Base-by-base conservation (phyloP, 2,797 vertebrate genomes). In the Clarias fuscus region DNA sequence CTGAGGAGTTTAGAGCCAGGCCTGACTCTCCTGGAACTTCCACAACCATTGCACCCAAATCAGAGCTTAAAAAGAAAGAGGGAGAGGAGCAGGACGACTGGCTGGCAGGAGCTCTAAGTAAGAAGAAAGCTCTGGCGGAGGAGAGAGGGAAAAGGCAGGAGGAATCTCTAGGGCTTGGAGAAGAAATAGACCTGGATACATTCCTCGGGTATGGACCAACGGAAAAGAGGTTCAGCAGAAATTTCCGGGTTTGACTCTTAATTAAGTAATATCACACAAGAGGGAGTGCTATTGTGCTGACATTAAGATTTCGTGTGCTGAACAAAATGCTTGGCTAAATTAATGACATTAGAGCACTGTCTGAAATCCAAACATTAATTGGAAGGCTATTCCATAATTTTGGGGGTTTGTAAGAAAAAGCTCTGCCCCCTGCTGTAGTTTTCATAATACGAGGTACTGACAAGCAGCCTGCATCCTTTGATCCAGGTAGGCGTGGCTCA, bases 51-150 rank as follows among this genome's bases (percentile, higher is more conserved):
- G 77, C 82, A n/a, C 72, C 91, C 7, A 88, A 72, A 83, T 40
- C 59, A 88, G 84, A 89, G 62, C 89, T 40, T 80, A 88, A 87
- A 72, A 88, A 84, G 27, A 85, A 84, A 40, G 68, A 87, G 0
- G 72, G 8, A 1, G 56, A 20, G 22, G 90, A 92, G 4, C 88
- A 92, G 48, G 94, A 95, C 0, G 96, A 96, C 88, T 97, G 97
- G 96, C 93, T 97, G 87, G 90, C 92, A 0, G 92, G 94, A 15
- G 94, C 93, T 3, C 92, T 97, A 86, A 94, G 94, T 76, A 93
- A 89, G 86, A 97, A 94, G 90, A 98, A 96, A 90, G 89, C 91
- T 85, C 91, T 88, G 33, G 77, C 85, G 0, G 92, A 93, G 40
- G 83, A 86, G 5, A 93, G 90, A 87, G 91, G 90, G 24, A 91